Evolutionary conservation across 1,140 invertebrate species (phyloP), one percentile per base, ranked within the genome.

Genomic region (Apis cerana): DNA sequence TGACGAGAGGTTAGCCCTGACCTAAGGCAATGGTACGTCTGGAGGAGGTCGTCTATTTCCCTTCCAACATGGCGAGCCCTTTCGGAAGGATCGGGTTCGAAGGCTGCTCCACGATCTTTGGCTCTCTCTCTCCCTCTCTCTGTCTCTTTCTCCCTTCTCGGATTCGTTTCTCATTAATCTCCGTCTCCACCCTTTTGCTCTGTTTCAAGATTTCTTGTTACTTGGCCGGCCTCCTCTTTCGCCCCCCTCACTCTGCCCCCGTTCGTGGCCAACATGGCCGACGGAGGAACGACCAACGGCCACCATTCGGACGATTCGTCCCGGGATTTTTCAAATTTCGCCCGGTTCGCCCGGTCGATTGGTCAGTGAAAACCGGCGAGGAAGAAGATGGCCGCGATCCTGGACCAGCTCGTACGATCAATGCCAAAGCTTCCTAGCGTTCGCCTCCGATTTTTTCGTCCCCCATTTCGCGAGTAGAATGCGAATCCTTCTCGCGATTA

Each of bases 151-250:
- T 65, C 79, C 79, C 82, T 65, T 87, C 83, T 81, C 84, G 88
- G 92, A 92, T 93, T 92, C 91, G 89, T 92, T 90, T 92, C 91
- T 90, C 92, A 92, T 92, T 92, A 92, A 92, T 92, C 91, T 91
- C 90, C 87, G 91, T 92, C 91, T 89, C 89, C 91, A 88, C 90
- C 90, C 89, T 89, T 88, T 89, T 88, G 88, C 88, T 92, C 91
- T 89, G 86, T 92, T 91, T 91, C 90, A 86, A 85, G 89, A 91
- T 89, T 91, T 92, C 90, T 91, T 90, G 90, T 87, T 88, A 85
- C 82, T 79, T 68, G 81, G 61, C 83, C 71, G 83, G 75, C 81
- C 81, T 75, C 80, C 75, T 80, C 82, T 48, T 70, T 72, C 62
- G 82, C 64, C 82, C 71, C 80, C 80, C 69, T 67, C 79, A 67